Conservation (phyloP, 2,888 invertebrate species). For the Andrena chrysosceles region DNA sequence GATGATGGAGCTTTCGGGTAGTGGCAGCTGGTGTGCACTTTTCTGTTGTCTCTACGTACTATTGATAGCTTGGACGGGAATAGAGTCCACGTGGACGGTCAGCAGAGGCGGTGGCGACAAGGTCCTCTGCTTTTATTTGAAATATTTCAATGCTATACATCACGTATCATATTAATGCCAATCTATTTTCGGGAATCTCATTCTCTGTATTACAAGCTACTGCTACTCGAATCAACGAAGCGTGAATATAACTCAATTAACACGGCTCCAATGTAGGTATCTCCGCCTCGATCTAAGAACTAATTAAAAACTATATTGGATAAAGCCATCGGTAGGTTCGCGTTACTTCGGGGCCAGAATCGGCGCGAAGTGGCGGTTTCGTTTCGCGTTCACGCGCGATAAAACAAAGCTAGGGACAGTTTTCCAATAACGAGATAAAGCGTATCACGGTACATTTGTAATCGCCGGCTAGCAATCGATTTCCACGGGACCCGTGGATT, state of each 20-base stretch:
- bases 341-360: conserved; percentile 12
- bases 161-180: too few species aligned
- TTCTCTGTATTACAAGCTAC: background rate
- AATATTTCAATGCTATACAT: too few species aligned
- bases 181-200: background rate
- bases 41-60: background rate
- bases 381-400: conserved; percentile 48
- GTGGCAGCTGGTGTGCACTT: background rate
- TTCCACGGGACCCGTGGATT: conserved; percentile 58
- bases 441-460: conserved; percentile 59
- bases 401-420: conserved; percentile 44
- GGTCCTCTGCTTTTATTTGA: background rate
- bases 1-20: conserved; percentile 9
- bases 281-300: conserved; percentile 23
- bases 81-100: conserved; percentile 56
- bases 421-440: conserved; percentile 68
- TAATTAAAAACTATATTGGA: conserved; percentile 48
- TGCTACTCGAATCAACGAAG: conserved; percentile 31
- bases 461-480: conserved; percentile 62
- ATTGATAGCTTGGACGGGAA: conserved; percentile 27
- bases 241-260: conserved; percentile 37
- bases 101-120: background rate
- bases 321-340: conserved; percentile 21
- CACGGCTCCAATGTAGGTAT: conserved; percentile 14
- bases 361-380: conserved; percentile 17